Evolutionary conservation across 1,140 invertebrate genomes (phyloP).

Genomic region (Drosophila paulistorum): DNA sequence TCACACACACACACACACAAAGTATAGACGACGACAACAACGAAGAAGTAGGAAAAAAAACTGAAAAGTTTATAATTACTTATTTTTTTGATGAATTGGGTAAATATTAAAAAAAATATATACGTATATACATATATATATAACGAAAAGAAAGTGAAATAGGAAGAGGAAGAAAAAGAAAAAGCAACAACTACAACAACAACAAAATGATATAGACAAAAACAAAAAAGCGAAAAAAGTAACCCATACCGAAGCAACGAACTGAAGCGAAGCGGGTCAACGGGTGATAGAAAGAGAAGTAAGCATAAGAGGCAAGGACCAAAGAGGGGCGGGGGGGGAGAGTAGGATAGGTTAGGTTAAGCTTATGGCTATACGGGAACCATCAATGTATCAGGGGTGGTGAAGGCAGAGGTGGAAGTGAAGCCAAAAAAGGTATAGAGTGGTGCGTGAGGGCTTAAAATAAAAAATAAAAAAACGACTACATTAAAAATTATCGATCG

Average conservation of each 20-base stretch:
- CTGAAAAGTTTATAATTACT: constrained; percentile 83
- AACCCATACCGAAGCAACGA: constrained; percentile 19
- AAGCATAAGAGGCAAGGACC: background rate
- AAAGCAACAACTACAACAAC: constrained; percentile 17
- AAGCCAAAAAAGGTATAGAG: constrained; percentile 60
- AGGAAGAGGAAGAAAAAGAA: constrained; percentile 31
- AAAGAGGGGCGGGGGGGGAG: too few relatives aligned
- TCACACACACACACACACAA: constrained; percentile 36
- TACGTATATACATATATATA: too few relatives aligned
- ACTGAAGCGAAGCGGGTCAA: constrained; percentile 19
- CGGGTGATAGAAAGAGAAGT: constrained; percentile 1
- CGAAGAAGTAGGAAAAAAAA: constrained; percentile 71
- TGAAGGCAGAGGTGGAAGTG: background rate
- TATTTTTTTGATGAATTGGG: constrained; percentile 82
- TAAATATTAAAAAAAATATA: constrained; percentile 78
- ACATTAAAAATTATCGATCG: constrained; percentile 81
- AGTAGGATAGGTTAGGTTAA: constrained; percentile 4
- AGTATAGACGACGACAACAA: constrained; percentile 66
- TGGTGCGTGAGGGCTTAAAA: constrained; percentile 39
- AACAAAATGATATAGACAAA: constrained; percentile 11
- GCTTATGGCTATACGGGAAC: background rate
- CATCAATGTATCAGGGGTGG: background rate
- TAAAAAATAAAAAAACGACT: constrained; percentile 72
- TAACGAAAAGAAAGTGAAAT: constrained; percentile 28
- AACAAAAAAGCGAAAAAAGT: constrained; percentile 6